Conservation (phyloP, 2,113 vertebrate species). For the Toxotes chatareus region DNA sequence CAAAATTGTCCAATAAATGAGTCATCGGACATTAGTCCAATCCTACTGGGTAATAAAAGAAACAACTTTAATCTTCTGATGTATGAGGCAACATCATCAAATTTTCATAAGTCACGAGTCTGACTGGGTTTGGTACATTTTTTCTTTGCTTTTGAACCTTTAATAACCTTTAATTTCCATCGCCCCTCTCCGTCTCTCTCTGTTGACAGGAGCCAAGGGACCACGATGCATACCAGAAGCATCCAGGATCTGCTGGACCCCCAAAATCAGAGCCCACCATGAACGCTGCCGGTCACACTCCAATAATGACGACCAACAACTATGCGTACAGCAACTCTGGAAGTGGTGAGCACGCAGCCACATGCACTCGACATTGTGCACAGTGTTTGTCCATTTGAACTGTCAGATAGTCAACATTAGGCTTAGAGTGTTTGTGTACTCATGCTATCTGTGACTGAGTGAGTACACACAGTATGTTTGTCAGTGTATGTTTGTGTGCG, state of each 20-base stretch:
- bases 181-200: conserved; percentile 1
- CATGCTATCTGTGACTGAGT: conserved; percentile 47
- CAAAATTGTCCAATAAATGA: background rate
- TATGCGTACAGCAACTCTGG: background rate
- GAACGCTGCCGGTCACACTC: conserved; percentile 7
- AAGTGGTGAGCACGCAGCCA: conserved; percentile 54
- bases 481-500: background rate
- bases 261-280: background rate
- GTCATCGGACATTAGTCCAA: background rate
- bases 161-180: background rate
- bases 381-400: conserved; percentile 61
- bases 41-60: conserved; percentile 37
- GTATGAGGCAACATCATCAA: conserved; percentile 38
- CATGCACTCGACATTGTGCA: conserved; percentile 1
- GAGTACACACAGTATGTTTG: conserved; percentile 62
- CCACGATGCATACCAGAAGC: conserved; percentile 41
- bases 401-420: conserved; percentile 61
- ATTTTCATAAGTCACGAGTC: conserved; percentile 45
- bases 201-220: conserved; percentile 50
- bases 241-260: conserved; percentile 26
- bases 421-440: conserved; percentile 65
- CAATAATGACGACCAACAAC: background rate
- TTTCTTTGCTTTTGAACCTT: background rate
- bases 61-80: conserved; percentile 41
- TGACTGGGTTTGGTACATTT: background rate